Evolutionary conservation across 2,888 invertebrate species (phyloP).

Genomic region (Eupithecia abbreviata): DNA sequence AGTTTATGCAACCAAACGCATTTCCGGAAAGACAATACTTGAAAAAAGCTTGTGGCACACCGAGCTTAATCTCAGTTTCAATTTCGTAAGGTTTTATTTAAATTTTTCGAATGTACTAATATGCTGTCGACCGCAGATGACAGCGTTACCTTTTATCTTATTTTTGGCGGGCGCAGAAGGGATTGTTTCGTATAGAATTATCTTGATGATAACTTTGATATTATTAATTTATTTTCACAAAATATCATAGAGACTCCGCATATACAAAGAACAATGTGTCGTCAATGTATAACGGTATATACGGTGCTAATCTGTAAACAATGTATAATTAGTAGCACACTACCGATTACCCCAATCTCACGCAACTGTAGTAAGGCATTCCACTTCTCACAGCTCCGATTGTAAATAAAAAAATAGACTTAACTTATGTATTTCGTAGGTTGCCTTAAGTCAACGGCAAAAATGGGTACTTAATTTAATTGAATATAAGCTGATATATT

Average conservation of each 20-base stretch:
- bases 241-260: not conserved
- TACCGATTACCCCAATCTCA: not conserved
- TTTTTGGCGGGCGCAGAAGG: not conserved
- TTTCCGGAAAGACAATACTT: conserved; percentile 30
- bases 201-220: not conserved
- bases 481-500: no score
- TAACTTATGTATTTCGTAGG: not conserved
- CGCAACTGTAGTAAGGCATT: not conserved
- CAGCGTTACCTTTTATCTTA: no score
- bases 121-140: no score
- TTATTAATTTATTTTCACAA: not conserved
- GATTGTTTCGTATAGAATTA: not conserved
- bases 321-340: not conserved
- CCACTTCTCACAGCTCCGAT: not conserved
- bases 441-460: not conserved
- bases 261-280: not conserved
- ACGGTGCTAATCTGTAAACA: not conserved
- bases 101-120: no score
- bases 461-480: not conserved
- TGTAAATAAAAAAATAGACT: not conserved
- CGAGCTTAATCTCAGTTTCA: not conserved
- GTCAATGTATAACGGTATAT: not conserved
- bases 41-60: conserved; percentile 18
- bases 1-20: conserved; percentile 24
- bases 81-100: not conserved